These are phyloP conservation scores for Limnothrissa miodon DNA, from an alignment of 2,113 vertebrate species.

Conservation along the genomic window DNA sequence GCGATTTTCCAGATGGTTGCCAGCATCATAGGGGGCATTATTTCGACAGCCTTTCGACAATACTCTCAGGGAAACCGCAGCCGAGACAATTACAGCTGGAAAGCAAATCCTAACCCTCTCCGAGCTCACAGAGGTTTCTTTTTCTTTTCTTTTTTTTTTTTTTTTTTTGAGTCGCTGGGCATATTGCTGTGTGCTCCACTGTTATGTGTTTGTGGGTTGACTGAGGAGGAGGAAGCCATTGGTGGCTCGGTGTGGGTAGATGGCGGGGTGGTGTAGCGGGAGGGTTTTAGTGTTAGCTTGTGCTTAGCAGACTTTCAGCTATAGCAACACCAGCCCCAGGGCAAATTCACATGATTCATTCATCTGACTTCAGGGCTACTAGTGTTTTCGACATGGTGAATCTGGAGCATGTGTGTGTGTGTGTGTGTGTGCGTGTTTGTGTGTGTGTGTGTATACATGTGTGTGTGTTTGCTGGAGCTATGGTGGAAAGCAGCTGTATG, in stretches of 20 bases:
- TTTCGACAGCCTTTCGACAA: not conserved
- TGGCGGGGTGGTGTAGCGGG: too few relatives aligned
- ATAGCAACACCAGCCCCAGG: not conserved
- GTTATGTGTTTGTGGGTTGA: not conserved
- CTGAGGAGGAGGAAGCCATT: not conserved
- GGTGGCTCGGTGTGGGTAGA: not conserved
- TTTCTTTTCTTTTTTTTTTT: too few relatives aligned
- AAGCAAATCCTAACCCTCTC: not conserved
- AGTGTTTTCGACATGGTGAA: not conserved
- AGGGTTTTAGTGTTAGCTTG: too few relatives aligned
- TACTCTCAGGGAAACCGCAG: not conserved
- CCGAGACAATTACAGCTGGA: not conserved
- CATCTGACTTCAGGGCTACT: not conserved
- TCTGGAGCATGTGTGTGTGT: too few relatives aligned
- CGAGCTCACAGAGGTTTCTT: not conserved
- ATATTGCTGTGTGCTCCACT: too few relatives aligned
- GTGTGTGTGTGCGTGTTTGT: too few relatives aligned
- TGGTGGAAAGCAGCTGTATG: not conserved
- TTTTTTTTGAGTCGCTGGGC: not conserved
- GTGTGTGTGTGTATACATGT: too few relatives aligned
- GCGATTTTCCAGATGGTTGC: slow-evolving; percentile 13
- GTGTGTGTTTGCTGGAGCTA: not conserved
- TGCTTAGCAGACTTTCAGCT: too few relatives aligned
- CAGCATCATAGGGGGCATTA: not conserved
- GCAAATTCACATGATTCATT: not conserved